A percentile compares a stretch with the other conserved stretches of the same genome.
These are phyloP conservation scores for Melierax canorus DNA, from an alignment of 2,113 vertebrate species.

Conservation along the genomic window DNA sequence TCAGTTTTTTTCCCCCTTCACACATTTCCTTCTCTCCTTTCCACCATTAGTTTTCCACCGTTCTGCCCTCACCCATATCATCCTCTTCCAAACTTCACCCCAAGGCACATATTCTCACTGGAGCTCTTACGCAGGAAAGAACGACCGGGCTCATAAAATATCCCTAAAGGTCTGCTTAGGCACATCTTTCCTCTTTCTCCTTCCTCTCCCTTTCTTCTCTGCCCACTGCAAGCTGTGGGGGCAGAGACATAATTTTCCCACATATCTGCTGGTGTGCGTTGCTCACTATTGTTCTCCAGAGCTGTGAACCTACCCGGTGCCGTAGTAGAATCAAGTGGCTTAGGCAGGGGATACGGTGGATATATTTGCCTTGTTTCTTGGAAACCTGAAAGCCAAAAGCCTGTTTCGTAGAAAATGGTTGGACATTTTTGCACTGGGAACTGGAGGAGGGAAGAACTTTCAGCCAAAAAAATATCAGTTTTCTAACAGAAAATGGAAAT, in stretches of 20 bases:
- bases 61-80: background rate
- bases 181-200: background rate
- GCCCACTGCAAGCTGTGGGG: background rate
- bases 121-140: background rate
- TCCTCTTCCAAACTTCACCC: background rate
- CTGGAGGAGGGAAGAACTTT: slow-evolving; percentile 13
- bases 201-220: background rate
- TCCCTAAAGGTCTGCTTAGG: background rate
- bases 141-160: background rate
- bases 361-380: slow-evolving; percentile 53
- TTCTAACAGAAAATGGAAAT: slow-evolving; percentile 48
- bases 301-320: background rate
- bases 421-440: slow-evolving; percentile 6
- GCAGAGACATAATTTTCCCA: background rate
- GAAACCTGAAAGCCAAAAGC: slow-evolving; percentile 54
- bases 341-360: background rate
- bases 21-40: background rate
- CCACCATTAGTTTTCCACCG: background rate
- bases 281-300: background rate
- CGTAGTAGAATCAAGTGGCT: slow-evolving; percentile 14
- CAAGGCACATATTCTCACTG: background rate
- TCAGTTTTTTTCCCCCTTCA: background rate
- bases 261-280: background rate
- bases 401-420: slow-evolving; percentile 27
- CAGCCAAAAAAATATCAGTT: slow-evolving; percentile 46